Evolutionary conservation across 1,140 invertebrate genomes (phyloP).

Genomic region (Megalopta genalis): DNA sequence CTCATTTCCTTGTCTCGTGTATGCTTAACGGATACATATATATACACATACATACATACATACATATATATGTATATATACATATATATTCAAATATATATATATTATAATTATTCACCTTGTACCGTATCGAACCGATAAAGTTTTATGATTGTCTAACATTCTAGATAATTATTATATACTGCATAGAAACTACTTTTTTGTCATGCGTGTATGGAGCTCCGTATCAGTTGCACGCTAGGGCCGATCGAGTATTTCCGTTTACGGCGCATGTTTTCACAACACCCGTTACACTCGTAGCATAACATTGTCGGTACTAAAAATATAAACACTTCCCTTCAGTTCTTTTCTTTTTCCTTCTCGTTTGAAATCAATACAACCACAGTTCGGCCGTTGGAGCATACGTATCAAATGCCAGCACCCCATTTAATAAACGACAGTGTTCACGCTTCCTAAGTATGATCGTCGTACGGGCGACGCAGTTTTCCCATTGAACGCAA

Average conservation of each 20-base stretch:
- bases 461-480: too few relatives aligned
- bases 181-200: slow-evolving; percentile 39
- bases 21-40: background rate
- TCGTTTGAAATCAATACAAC: slow-evolving; percentile 52
- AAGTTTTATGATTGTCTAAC: slow-evolving; percentile 61
- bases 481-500: background rate
- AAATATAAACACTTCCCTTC: slow-evolving; percentile 51
- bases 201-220: slow-evolving; percentile 22
- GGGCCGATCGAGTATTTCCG: slow-evolving; percentile 48
- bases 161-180: slow-evolving; percentile 45
- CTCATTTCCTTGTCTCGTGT: slow-evolving; percentile 1
- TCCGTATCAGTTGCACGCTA: slow-evolving; percentile 18
- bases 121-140: slow-evolving; percentile 52
- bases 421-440: slow-evolving; percentile 25
- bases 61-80: background rate
- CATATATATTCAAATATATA: too few relatives aligned
- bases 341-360: background rate
- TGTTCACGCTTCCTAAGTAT: too few relatives aligned
- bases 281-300: slow-evolving; percentile 36
- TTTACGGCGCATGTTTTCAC: background rate
- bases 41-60: background rate
- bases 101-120: slow-evolving; percentile 37
- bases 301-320: slow-evolving; percentile 57
- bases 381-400: slow-evolving; percentile 21
- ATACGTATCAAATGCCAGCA: slow-evolving; percentile 60